These are phyloP conservation scores for Dynastes tityus DNA, from an alignment of 2,888 invertebrate genomes.

Conservation along the genomic window DNA sequence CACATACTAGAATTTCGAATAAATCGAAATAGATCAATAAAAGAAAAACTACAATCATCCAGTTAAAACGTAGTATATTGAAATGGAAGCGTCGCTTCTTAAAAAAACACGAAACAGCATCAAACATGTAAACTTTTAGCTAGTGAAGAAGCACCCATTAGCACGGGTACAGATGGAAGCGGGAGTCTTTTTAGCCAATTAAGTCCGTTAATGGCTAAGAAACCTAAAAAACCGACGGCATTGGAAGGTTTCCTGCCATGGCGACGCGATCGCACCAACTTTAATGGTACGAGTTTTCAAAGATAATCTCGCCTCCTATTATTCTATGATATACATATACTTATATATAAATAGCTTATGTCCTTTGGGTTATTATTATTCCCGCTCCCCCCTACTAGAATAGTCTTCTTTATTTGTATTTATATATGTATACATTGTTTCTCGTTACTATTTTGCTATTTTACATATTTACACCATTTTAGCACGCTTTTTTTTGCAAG, in stretches of 20 bases:
- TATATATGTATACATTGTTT: conserved; percentile 21
- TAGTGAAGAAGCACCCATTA: conserved; percentile 64
- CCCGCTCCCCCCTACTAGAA: conserved; percentile 28
- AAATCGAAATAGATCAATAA: neutral
- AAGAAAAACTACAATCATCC: neutral
- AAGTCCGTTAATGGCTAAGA: conserved; percentile 65
- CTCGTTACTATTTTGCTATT: conserved; percentile 22
- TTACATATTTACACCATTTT: conserved; percentile 39
- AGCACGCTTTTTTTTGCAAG: conserved; percentile 43
- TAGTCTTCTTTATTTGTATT: conserved; percentile 31
- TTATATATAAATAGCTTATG: conserved; percentile 41
- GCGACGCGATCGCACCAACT: conserved; percentile 84
- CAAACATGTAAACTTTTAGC: conserved; percentile 63
- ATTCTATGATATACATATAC: neutral
- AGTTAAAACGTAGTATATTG: neutral
- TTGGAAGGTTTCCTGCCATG: conserved; percentile 89
- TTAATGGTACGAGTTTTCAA: conserved; percentile 76
- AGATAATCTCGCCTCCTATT: conserved; percentile 28
- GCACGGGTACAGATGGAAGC: conserved; percentile 68
- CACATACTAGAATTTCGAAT: neutral
- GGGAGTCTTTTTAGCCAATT: conserved; percentile 67
- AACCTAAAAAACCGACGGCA: conserved; percentile 75
- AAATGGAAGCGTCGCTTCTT: conserved; percentile 17
- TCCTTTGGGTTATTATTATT: conserved; percentile 24
- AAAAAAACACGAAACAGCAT: conserved; percentile 22